Conservation (phyloP, 2,888 invertebrate species). For the Mesochorus sp. region DNA sequence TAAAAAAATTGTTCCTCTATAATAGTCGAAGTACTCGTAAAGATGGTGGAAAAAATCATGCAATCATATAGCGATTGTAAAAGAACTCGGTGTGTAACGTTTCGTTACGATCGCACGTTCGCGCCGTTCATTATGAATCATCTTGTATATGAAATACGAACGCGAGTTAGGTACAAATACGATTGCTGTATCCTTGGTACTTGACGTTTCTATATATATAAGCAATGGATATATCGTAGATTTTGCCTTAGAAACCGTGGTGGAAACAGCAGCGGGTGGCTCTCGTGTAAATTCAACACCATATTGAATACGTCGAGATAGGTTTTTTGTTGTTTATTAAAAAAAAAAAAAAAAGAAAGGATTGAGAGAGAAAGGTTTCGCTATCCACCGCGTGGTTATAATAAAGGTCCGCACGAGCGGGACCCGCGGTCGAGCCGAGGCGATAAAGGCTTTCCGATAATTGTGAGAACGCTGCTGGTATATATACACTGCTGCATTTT, state of each 20-base stretch:
- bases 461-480: constrained; percentile 68
- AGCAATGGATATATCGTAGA: neutral
- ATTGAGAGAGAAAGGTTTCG: constrained; percentile 25
- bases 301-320: constrained; percentile 1
- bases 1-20: no score
- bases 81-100: no score
- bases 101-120: neutral
- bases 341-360: neutral
- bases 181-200: constrained; percentile 5
- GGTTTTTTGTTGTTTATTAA: neutral
- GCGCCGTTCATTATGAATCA: neutral
- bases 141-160: constrained; percentile 2
- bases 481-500: no score
- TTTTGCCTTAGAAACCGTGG: constrained; percentile 19
- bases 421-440: constrained; percentile 54
- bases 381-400: constrained; percentile 27
- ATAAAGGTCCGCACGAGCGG: constrained; percentile 45
- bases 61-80: no score
- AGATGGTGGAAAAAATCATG: no score
- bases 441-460: constrained; percentile 71
- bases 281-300: constrained; percentile 39
- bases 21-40: no score
- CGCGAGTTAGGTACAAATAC: neutral
- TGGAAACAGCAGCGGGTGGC: constrained; percentile 41
- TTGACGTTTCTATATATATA: constrained; percentile 14